Conservation (phyloP, 2,888 invertebrate species). For the Synergus gifuensis region DNA sequence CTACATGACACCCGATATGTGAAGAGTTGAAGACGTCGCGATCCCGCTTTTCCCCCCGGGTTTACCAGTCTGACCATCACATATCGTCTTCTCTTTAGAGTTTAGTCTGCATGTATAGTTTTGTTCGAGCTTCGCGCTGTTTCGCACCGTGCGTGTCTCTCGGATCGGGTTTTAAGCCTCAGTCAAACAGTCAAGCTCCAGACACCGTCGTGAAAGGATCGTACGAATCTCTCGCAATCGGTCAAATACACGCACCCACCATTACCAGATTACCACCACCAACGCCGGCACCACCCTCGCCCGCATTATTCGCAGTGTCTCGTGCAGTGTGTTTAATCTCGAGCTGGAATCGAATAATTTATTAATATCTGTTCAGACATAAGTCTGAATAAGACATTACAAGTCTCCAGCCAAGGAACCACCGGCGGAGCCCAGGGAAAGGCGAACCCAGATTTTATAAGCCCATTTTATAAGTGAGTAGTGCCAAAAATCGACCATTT, state of each 20-base stretch:
- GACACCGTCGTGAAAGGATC: slow-evolving; percentile 66
- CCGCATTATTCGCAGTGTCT: slow-evolving; percentile 35
- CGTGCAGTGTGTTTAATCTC: slow-evolving; percentile 30
- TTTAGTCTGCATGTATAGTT: neutral
- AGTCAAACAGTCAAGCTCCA: slow-evolving; percentile 69
- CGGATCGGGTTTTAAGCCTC: neutral
- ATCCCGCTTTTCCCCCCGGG: slow-evolving; percentile 33
- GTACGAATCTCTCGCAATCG: slow-evolving; percentile 42
- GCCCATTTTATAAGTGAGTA: slow-evolving; percentile 37
- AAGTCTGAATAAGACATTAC: no score
- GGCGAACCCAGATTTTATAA: slow-evolving; percentile 11
- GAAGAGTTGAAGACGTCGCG: slow-evolving; percentile 2
- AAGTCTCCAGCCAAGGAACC: slow-evolving; percentile 28
- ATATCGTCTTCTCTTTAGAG: slow-evolving; percentile 49
- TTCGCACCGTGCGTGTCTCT: slow-evolving; percentile 50
- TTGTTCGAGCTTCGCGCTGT: slow-evolving; percentile 43
- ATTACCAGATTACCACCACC: slow-evolving; percentile 22
- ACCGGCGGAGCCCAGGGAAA: slow-evolving; percentile 28
- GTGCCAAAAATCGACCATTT: slow-evolving; percentile 27
- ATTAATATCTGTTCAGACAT: neutral
- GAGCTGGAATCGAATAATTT: slow-evolving; percentile 12
- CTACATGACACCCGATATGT: slow-evolving; percentile 41
- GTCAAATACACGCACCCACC: slow-evolving; percentile 38
- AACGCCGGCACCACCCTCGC: slow-evolving; percentile 39
- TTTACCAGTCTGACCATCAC: slow-evolving; percentile 53